phyloP scores from a whole-genome alignment of 2,113 vertebrate genomes.

The Gavialis gangeticus region DNA sequence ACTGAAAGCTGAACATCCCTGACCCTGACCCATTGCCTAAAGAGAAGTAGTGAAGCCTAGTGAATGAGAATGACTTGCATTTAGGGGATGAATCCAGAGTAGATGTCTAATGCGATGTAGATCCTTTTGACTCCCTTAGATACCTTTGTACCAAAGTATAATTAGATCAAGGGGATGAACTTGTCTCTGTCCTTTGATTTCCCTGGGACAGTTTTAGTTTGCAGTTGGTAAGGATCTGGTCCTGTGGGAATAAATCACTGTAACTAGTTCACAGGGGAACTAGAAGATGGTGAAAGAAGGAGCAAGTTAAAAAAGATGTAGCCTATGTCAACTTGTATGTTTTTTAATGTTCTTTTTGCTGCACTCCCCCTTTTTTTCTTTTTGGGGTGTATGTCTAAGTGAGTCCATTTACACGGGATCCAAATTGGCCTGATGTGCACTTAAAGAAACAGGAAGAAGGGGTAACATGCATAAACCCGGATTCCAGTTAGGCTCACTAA shows the following conservation, averaged over 20 bases:
- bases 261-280: background rate
- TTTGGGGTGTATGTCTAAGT: background rate
- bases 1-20: too few relatives aligned
- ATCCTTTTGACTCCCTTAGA: background rate
- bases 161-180: background rate
- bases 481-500: constrained; percentile 10
- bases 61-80: constrained; percentile 19
- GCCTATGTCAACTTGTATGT: background rate
- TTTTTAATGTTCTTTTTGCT: background rate
- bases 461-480: background rate
- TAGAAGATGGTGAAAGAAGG: background rate
- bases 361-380: background rate
- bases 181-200: background rate
- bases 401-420: background rate
- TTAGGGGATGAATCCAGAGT: background rate
- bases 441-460: background rate
- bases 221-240: background rate
- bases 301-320: background rate
- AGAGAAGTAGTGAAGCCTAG: constrained; percentile 37
- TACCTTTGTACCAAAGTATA: background rate
- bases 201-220: background rate
- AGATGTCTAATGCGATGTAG: background rate
- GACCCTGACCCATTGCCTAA: background rate
- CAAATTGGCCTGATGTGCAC: background rate
- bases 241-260: background rate